These are phyloP conservation scores for Benitochromis conjunctus DNA, from an alignment of 2,113 vertebrate genomes.

Conservation along the genomic window DNA sequence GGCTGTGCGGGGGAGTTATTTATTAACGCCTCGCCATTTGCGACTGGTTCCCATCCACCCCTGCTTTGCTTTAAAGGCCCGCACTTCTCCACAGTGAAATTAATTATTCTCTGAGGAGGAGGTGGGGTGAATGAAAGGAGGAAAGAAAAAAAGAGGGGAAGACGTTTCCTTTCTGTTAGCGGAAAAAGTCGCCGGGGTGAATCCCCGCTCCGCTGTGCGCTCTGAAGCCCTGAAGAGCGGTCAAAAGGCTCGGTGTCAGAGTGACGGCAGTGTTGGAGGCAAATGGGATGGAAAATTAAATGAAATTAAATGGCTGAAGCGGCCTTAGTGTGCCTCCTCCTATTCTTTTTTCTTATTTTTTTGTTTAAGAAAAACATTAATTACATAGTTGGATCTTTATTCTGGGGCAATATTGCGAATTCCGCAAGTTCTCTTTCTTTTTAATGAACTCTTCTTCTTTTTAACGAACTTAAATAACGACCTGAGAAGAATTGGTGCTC, in stretches of 20 bases:
- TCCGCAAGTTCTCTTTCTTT: conserved; percentile 76
- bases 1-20: conserved; percentile 90
- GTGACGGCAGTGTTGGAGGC: conserved; percentile 87
- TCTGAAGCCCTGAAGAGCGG: conserved; percentile 79
- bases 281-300: conserved; percentile 99
- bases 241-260: conserved; percentile 87
- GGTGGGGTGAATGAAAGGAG: conserved; percentile 32
- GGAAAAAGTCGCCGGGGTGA: conserved; percentile 77
- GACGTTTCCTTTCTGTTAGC: conserved; percentile 84
- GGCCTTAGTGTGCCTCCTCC: conserved; percentile 83
- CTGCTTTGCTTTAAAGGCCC: conserved; percentile 79
- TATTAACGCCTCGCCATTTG: conserved; percentile 94
- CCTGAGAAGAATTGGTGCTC: conserved; percentile 71
- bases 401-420: conserved; percentile 88
- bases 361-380: conserved; percentile 80
- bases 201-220: conserved; percentile 85
- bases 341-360: conserved; percentile 62
- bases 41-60: conserved; percentile 89
- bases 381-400: conserved; percentile 95
- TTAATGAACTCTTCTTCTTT: conserved; percentile 63
- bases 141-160: conserved; percentile 55
- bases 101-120: conserved; percentile 81
- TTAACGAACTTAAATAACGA: conserved; percentile 72
- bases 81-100: conserved; percentile 85
- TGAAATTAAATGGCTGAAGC: conserved; percentile 98